Conservation (phyloP, 2,888 invertebrate species). For the Cryptus armator region DNA sequence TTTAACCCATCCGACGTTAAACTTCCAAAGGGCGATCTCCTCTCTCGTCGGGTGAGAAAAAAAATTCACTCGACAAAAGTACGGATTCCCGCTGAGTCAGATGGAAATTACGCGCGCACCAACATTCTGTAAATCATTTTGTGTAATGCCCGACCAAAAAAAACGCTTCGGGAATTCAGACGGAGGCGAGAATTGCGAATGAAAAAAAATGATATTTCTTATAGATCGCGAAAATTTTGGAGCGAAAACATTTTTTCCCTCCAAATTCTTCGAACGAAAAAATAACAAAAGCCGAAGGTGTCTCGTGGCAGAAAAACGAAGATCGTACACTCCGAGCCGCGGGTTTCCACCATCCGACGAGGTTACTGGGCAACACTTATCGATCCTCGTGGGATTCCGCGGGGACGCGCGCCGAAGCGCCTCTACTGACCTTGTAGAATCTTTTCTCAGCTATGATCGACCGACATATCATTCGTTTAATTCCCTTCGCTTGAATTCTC, state of each 20-base stretch:
- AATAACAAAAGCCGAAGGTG: background rate
- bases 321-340: constrained; percentile 20
- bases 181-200: no score
- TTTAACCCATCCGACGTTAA: constrained; percentile 34
- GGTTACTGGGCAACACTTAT: constrained; percentile 66
- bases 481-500: background rate
- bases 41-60: constrained; percentile 19
- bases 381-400: constrained; percentile 68
- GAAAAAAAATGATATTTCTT: no score
- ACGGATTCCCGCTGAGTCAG: constrained; percentile 65
- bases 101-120: constrained; percentile 54
- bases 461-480: constrained; percentile 23
- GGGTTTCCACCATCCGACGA: constrained; percentile 62
- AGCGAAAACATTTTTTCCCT: constrained; percentile 68
- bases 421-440: constrained; percentile 66
- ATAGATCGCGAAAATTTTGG: no score
- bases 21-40: background rate
- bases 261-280: no score
- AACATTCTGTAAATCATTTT: constrained; percentile 74
- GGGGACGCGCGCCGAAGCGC: constrained; percentile 42
- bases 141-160: constrained; percentile 38
- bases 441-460: constrained; percentile 56
- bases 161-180: no score
- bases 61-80: constrained; percentile 36
- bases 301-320: constrained; percentile 31